Base-by-base conservation (phyloP, 2,888 invertebrate genomes). In the Clanis bilineata region DNA sequence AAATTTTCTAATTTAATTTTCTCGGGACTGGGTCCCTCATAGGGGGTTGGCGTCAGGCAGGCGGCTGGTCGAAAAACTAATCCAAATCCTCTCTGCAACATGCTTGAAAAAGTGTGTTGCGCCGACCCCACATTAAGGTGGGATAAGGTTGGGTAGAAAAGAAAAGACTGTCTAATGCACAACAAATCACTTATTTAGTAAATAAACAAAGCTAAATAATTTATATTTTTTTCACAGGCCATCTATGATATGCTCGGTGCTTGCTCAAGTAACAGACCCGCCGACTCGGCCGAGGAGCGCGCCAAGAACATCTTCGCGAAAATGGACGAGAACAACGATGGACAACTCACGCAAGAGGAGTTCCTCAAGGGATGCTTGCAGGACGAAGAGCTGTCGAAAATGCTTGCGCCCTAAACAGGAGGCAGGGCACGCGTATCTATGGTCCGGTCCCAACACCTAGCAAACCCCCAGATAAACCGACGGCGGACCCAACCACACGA, bases 191-290 rank as follows among this genome's bases (percentile, higher is more conserved):
- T n/a, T n/a, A n/a, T n/a, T n/a, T n/a, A n/a, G n/a, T n/a, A n/a
- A n/a, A n/a, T n/a, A n/a, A n/a, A n/a, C n/a, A n/a, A n/a, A n/a
- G n/a, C n/a, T n/a, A n/a, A n/a, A 57, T 57, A 21, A n/a, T 25
- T 47, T 47, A 23, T 59, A n/a, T 38, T 10, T 39, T 32, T 12
- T 63, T 89, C 93, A 47, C 94, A 99, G 99, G 99, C 99, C 70
- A 99, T 99, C 91, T 99, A 99, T 93, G 99, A 99, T 89, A 99
- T 99, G 99, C 94, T 99, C 76, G 99, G 99, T 60, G 98, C 98
- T 68, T 98, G 98, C 90, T 97, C 97, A 79, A 97, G 97, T 88
- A 98, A 97, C 92, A 94, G 98, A 82, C 98, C 98, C 55, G 97
- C 97, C 43, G 98, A 98, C 85, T 98, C 98, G 21, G 99, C 99